Base-by-base conservation (phyloP, 2,888 invertebrate species). In the Stegana nigrithorax region DNA sequence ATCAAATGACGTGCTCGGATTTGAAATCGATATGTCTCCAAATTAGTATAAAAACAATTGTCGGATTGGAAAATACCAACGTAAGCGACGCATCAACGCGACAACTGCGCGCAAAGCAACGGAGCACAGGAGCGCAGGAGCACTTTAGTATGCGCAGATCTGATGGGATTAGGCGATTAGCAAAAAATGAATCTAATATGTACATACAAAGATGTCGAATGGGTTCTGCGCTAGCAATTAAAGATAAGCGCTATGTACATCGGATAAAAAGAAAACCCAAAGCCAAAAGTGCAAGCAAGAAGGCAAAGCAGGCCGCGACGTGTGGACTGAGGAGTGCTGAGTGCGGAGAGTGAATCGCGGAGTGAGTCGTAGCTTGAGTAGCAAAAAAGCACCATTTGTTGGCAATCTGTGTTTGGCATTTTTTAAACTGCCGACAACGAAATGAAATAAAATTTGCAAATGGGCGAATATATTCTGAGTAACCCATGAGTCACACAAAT, bases 101-200 rank as follows among this genome's bases (percentile, higher is more conserved):
- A 55, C 53, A 55, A 55, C 53, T 55, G 53, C 12, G 32, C 36
- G 32, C 17, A 55, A 55, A 50, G 17, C 10, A 23, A 12, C 25
- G 10, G 47, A 25, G n/a, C n/a, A n/a, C n/a, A n/a, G n/a, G n/a
- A n/a, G n/a, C n/a, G n/a, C n/a, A n/a, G n/a, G n/a, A n/a, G n/a
- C n/a, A n/a, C n/a, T n/a, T n/a, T n/a, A 25, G 4, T 53, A 53
- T 32, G 29, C 21, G 32, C 8, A 36, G 59, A 59, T 69, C 73
- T 68, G 55, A 39, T 39, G 77, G 75, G 75, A 75, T 63, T 70
- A 69, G 68, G 59, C 66, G 75, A 75, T 77, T 72, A 72, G 68
- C 60, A 45, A 50, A 62, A 62, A 63, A 62, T 59, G 59, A 63
- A 60, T 59, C 63, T 19, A 56, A 63, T 61, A 57, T 32, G 50